phyloP scores from a whole-genome alignment of 2,888 invertebrate species.

The Drosophila kanekoi region DNA sequence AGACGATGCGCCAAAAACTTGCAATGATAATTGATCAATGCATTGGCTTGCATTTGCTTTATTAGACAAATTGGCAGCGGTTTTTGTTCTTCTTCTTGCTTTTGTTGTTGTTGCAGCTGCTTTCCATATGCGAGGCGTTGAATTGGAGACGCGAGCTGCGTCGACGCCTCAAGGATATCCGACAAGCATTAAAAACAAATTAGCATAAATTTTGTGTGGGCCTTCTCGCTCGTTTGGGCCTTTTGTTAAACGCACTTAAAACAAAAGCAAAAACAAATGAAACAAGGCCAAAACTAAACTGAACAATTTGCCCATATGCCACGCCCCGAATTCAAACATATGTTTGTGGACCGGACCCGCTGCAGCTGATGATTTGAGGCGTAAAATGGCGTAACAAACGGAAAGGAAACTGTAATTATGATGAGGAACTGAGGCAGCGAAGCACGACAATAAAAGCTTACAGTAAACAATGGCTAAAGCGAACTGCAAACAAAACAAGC shows the following conservation, averaged over 20 bases:
- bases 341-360: conserved; percentile 7
- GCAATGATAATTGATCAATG: conserved; percentile 14
- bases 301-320: background rate
- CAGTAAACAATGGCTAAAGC: conserved; percentile 14
- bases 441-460: background rate
- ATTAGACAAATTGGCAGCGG: conserved; percentile 19
- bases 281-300: conserved; percentile 12
- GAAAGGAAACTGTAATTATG: conserved; percentile 73
- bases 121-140: conserved; percentile 7
- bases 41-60: conserved; percentile 17
- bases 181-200: conserved; percentile 68
- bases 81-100: background rate
- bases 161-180: conserved; percentile 12
- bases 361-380: conserved; percentile 28
- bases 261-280: conserved; percentile 8
- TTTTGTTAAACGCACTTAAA: conserved; percentile 50
- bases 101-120: background rate
- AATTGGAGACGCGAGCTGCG: background rate
- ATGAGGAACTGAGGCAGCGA: conserved; percentile 33
- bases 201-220: conserved; percentile 52
- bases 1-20: conserved; percentile 14
- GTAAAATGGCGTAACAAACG: conserved; percentile 47
- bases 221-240: conserved; percentile 20
- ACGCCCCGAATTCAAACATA: conserved; percentile 9
- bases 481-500: conserved; percentile 24